These are phyloP conservation scores for Camponotus pennsylvanicus DNA, from an alignment of 1,140 invertebrate species.

Conservation along the genomic window DNA sequence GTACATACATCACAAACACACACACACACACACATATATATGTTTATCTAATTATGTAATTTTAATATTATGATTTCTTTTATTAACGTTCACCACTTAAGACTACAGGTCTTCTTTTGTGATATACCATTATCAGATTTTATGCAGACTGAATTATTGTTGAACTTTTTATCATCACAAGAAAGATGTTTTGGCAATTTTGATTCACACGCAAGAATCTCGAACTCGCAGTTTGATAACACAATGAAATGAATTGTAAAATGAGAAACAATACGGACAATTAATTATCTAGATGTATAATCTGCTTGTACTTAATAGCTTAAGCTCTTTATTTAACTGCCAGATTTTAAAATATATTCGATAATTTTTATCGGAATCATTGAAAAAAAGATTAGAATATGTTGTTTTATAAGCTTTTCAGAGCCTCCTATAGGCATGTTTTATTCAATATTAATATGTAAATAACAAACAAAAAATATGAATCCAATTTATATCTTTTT, in stretches of 20 bases:
- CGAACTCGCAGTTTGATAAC: not conserved
- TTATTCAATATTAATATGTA: conserved; percentile 19
- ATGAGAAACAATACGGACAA: not conserved
- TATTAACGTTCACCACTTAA: conserved; percentile 12
- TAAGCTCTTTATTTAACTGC: conserved; percentile 25
- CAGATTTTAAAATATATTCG: conserved; percentile 21
- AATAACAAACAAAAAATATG: conserved; percentile 23
- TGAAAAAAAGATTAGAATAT: conserved; percentile 10
- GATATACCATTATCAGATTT: conserved; percentile 16
- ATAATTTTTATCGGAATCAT: conserved; percentile 15
- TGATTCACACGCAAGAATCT: conserved; percentile 23
- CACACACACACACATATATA: not conserved
- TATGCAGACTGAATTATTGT: conserved; percentile 10
- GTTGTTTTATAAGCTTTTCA: conserved; percentile 36
- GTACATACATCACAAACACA: no score
- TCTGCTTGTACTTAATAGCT: not conserved
- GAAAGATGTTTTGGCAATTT: not conserved
- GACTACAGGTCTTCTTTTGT: conserved; percentile 17
- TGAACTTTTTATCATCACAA: not conserved
- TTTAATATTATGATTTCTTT: not conserved
- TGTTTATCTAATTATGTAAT: conserved; percentile 16
- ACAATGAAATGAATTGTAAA: conserved; percentile 1
- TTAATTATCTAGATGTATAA: not conserved
- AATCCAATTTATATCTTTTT: conserved; percentile 50
- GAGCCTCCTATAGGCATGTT: not conserved